phyloP scores from a whole-genome alignment of 1,140 invertebrate species.

The Leptinotarsa defecta region DNA sequence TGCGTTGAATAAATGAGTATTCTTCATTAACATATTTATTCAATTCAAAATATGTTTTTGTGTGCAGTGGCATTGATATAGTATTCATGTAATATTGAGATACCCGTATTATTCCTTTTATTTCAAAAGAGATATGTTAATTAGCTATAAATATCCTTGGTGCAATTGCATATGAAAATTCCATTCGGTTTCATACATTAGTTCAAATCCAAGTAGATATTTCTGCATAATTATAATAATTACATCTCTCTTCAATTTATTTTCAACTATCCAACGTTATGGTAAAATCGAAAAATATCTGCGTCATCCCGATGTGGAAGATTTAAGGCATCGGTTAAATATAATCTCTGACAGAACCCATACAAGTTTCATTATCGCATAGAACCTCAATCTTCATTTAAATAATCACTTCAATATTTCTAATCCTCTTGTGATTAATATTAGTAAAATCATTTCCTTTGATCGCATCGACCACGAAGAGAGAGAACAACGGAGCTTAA shows the following conservation, averaged over 20 bases:
- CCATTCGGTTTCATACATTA: conserved; percentile 6
- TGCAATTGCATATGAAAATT: conserved; percentile 26
- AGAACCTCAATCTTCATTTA: conserved; percentile 43
- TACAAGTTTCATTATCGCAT: conserved; percentile 37
- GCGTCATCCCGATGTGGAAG: conserved; percentile 19
- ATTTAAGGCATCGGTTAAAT: conserved; percentile 30
- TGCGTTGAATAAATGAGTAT: conserved; percentile 9
- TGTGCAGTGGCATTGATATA: conserved; percentile 28
- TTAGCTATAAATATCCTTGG: conserved; percentile 25
- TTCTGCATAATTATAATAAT: conserved; percentile 26
- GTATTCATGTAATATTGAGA: conserved; percentile 25
- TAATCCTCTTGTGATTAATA: conserved; percentile 31
- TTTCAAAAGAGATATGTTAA: conserved; percentile 29
- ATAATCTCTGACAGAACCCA: conserved; percentile 37
- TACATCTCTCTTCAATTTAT: conserved; percentile 24
- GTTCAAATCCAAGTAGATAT: neutral
- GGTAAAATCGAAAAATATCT: conserved; percentile 25
- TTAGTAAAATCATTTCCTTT: conserved; percentile 31
- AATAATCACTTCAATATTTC: conserved; percentile 44
- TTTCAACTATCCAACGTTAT: conserved; percentile 27
- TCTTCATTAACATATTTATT: conserved; percentile 26
- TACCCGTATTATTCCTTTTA: conserved; percentile 32
- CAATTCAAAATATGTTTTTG: conserved; percentile 14
- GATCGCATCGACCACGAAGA: conserved; percentile 23
- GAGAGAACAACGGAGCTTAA: conserved; percentile 24